These are phyloP conservation scores for Agrochola lychnidis DNA, from an alignment of 2,888 invertebrate genomes.

Conservation along the genomic window DNA sequence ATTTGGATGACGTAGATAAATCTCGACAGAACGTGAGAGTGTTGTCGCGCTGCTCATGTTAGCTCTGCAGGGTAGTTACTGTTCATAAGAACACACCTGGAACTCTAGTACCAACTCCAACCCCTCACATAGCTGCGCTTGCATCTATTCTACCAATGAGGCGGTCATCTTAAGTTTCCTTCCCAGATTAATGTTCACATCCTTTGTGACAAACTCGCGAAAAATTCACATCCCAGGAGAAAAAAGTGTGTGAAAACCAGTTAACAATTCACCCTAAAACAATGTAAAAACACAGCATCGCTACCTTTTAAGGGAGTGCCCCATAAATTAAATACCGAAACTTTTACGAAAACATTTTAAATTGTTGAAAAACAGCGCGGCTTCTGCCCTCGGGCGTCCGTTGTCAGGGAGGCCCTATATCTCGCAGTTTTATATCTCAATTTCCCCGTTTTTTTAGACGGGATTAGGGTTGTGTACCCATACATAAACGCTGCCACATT, in stretches of 20 bases:
- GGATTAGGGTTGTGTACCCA: slow-evolving; percentile 60
- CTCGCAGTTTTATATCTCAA: slow-evolving; percentile 83
- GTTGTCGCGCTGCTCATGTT: background rate
- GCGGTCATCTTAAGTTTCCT: background rate
- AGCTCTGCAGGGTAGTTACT: background rate
- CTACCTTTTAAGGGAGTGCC: slow-evolving; percentile 49
- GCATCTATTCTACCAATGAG: background rate
- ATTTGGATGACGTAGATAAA: background rate
- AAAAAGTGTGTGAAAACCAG: slow-evolving; percentile 50
- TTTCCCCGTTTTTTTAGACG: slow-evolving; percentile 75
- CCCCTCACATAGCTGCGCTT: background rate
- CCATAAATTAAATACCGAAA: slow-evolving; percentile 66
- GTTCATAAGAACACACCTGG: background rate
- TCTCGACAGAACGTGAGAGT: background rate
- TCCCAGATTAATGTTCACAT: slow-evolving; percentile 16
- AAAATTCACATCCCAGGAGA: slow-evolving; percentile 14
- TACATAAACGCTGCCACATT: slow-evolving; percentile 55
- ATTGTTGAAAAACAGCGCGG: slow-evolving; percentile 68
- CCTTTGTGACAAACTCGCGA: slow-evolving; percentile 7
- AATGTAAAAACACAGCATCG: slow-evolving; percentile 38
- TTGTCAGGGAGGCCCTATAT: slow-evolving; percentile 71
- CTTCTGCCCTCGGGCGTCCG: slow-evolving; percentile 65
- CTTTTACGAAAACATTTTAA: slow-evolving; percentile 70
- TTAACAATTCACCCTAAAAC: slow-evolving; percentile 40
- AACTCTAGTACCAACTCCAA: background rate